Evolutionary conservation across 2,888 invertebrate genomes (phyloP).

Genomic region (Philaethria dido): DNA sequence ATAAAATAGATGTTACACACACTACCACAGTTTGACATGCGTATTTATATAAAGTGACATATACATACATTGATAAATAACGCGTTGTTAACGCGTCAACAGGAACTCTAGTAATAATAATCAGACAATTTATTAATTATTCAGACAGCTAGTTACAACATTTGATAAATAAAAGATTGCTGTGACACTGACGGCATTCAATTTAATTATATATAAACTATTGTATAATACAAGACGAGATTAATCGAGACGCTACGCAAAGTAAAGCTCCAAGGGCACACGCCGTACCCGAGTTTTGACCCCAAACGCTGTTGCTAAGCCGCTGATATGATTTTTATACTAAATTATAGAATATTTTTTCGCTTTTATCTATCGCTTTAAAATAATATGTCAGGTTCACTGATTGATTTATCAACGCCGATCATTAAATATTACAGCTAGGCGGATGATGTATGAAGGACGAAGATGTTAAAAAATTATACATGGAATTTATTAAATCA

Average conservation of each 20-base stretch:
- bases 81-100: too few species aligned
- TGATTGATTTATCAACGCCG: not conserved
- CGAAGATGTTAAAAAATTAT: too few species aligned
- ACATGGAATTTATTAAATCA: too few species aligned
- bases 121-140: not conserved
- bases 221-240: constrained; percentile 43
- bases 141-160: not conserved
- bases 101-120: too few species aligned
- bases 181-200: not conserved
- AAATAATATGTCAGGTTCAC: not conserved
- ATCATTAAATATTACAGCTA: not conserved
- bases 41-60: too few species aligned
- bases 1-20: too few species aligned
- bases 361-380: not conserved
- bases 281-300: constrained; percentile 78
- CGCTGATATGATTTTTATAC: constrained; percentile 8
- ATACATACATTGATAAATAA: too few species aligned
- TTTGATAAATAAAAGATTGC: not conserved
- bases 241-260: constrained; percentile 54
- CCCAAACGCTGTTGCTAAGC: constrained; percentile 52
- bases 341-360: not conserved
- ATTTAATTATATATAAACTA: constrained; percentile 32
- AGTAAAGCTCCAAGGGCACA: constrained; percentile 75
- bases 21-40: too few species aligned
- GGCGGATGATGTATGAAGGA: too few species aligned